Conservation (phyloP, 2,113 vertebrate species). For the human (Homo sapiens) region DNA sequence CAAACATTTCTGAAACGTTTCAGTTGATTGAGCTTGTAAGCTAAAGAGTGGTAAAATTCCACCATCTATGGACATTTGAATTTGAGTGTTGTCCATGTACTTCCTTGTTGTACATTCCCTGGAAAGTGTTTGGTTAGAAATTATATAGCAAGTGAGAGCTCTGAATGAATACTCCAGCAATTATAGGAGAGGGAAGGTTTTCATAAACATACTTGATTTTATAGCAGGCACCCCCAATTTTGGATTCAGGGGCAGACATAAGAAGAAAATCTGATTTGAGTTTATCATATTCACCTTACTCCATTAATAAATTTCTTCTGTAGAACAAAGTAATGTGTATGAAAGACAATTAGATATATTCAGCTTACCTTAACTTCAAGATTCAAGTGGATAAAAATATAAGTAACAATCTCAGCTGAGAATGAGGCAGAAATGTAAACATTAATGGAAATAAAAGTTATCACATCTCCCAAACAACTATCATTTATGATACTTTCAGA, state of each 20-base stretch:
- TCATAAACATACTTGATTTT: constrained; percentile 44
- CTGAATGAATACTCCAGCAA: background rate
- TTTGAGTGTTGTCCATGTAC: background rate
- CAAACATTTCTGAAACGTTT: background rate
- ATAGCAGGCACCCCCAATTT: background rate
- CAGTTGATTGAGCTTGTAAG: background rate
- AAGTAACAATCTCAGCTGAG: constrained; percentile 30
- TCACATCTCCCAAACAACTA: background rate
- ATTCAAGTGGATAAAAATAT: constrained; percentile 24
- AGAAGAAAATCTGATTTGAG: constrained; percentile 15
- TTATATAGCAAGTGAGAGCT: background rate
- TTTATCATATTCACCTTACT: background rate
- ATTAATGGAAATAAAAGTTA: background rate
- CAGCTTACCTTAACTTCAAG: constrained; percentile 15
- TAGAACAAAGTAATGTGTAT: background rate
- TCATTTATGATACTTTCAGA: background rate
- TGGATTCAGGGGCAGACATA: background rate
- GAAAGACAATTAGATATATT: background rate
- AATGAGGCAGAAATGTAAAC: constrained; percentile 11
- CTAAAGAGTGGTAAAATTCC: background rate
- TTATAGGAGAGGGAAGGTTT: background rate
- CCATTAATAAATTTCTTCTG: background rate
- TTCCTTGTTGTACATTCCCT: background rate
- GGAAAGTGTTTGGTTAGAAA: background rate
- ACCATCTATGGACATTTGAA: background rate